Evolutionary conservation across 2,797 vertebrate species (phyloP).

Genomic region (Rhincodon typus): DNA sequence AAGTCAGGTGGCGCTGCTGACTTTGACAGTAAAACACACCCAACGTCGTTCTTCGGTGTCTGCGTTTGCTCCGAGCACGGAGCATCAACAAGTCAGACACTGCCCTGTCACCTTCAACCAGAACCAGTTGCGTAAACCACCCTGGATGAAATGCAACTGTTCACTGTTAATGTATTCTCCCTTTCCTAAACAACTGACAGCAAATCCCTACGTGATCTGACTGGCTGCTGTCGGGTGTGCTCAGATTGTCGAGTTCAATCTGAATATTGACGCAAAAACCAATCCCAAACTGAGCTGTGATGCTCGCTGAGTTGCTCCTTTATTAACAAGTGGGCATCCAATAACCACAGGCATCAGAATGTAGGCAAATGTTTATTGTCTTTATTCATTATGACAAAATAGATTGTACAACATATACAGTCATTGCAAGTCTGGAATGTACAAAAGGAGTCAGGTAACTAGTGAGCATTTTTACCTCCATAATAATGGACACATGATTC

Average conservation of each 20-base stretch:
- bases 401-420: constrained; percentile 22
- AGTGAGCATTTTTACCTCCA: background rate
- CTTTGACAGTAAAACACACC: background rate
- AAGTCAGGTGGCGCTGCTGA: background rate
- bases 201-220: background rate
- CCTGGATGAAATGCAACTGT: background rate
- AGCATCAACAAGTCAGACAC: background rate
- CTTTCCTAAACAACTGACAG: background rate
- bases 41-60: background rate
- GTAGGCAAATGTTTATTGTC: constrained; percentile 18
- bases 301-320: background rate
- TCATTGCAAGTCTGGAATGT: constrained; percentile 17
- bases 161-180: background rate
- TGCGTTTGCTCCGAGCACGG: background rate
- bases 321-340: background rate
- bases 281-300: background rate
- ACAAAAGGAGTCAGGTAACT: constrained; percentile 14
- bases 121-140: background rate
- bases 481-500: constrained; percentile 14
- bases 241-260: background rate
- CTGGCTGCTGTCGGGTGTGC: background rate
- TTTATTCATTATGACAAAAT: constrained; percentile 22
- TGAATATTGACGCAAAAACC: background rate
- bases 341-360: constrained; percentile 11
- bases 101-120: background rate